Evolutionary conservation across 1,140 invertebrate genomes (phyloP), one percentile per base, ranked within the genome.

Genomic region (Bombus soroeensis): DNA sequence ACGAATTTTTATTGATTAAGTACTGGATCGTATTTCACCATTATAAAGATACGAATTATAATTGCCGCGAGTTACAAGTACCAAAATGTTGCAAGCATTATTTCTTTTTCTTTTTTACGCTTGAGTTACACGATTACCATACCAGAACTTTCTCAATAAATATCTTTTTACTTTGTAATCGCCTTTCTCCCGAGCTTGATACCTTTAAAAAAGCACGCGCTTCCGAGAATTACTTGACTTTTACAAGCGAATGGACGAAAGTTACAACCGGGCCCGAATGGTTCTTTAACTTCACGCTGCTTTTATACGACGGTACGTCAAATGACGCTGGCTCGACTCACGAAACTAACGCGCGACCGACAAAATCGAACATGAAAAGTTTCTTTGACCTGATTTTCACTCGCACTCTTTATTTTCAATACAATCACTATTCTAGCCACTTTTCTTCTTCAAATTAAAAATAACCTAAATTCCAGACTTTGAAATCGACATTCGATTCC

Each of bases 251-350:
- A 74, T 39, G 72, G 68, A 89, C 88, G 62, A 91, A 91, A 91
- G 87, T 91, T 91, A 91, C 90, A 86, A 72, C 90, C 78, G 15
- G 41, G 75, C 12, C 66, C 66, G 66, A 76, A 87, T 80, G 79
- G 82, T 86, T 91, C 90, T 83, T 91, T 89, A 91, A 89, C 89
- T 91, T 91, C 85, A 85, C 77, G 87, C 90, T 91, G 90, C 85
- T 91, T 91, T 91, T 91, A 89, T 83, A 88, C 75, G 87, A 76
- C 85, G 89, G 89, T 91, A 89, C 90, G 82, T 91, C 87, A 91
- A 89, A 85, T 41, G 64, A 80, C 78, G 66, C 32, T 59, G 78
- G 71, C 84, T 59, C 77, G 43, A 68, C 72, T 66, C 83, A 41
- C 74, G 59, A 78, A 73, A 83, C 34, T 15, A 37, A n/a, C 32